Base-by-base conservation (phyloP, 2,888 invertebrate genomes). In the Pterobdella sp. region DNA sequence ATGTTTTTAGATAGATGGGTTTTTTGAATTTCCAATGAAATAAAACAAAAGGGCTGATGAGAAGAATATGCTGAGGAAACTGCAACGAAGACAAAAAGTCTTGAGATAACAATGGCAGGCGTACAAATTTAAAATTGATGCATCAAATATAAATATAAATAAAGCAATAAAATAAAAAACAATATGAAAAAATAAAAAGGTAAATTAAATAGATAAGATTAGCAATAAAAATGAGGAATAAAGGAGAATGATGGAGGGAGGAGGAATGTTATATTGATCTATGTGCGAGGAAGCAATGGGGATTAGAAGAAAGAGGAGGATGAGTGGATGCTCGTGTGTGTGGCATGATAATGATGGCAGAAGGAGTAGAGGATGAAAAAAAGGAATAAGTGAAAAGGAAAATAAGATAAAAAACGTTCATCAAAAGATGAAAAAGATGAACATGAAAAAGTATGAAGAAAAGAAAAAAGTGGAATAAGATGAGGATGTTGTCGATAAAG, bases 121-220 rank as follows among this genome's bases (percentile, higher is more conserved):
- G n/a, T n/a, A n/a, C n/a, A n/a, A 64, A 29, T 64, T 64, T 64
- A 64, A 64, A 64, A n/a, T n/a, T n/a, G 26, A 10, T n/a, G 26
- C 26, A n/a, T n/a, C 64, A n/a, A 64, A n/a, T 26, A 32, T 64
- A 26, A 64, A 31, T 32, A 32, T 66, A 31, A 31, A 34, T 18
- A 49, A 18, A n/a, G n/a, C n/a, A n/a, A n/a, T n/a, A n/a, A n/a
- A n/a, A 18, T 1, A 26, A n/a, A 18, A 7, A 34, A 31, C 18
- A 32, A 34, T 35, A 31, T 66, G 7, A 66, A 18, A 60, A 42
- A 49, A 69, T 18, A n/a, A n/a, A n/a, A n/a, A n/a, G n/a, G n/a
- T n/a, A n/a, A n/a, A n/a, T n/a, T n/a, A n/a, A n/a, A n/a, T n/a
- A n/a, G n/a, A n/a, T n/a, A n/a, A n/a, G n/a, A n/a, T n/a, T n/a